Conservation (phyloP, 2,888 invertebrate genomes). For the Agonum fuliginosum region DNA sequence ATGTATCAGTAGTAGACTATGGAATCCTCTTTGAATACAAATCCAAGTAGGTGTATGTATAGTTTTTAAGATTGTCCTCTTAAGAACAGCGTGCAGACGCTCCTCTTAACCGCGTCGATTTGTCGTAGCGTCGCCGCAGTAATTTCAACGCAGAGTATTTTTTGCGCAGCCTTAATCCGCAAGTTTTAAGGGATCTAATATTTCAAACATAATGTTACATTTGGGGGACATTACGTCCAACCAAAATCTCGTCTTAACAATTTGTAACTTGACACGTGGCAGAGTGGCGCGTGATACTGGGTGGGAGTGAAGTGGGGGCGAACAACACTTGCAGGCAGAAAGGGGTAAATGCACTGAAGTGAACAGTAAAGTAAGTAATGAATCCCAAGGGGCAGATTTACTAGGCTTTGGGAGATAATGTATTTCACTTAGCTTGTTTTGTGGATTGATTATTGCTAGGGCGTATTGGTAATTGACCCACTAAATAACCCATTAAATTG, state of each 20-base stretch:
- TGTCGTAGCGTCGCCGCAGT: conserved; percentile 35
- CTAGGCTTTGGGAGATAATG: conserved; percentile 5
- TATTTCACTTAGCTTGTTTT: conserved; percentile 20
- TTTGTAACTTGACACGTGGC: conserved; percentile 56
- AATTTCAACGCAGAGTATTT: conserved; percentile 48
- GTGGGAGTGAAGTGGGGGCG: background rate
- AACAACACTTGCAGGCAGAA: background rate
- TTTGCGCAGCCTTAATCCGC: conserved; percentile 50
- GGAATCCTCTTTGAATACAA: too few relatives aligned
- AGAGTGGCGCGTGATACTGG: background rate
- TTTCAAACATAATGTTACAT: conserved; percentile 59
- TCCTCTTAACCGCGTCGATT: conserved; percentile 37
- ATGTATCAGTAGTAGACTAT: too few relatives aligned
- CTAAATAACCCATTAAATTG: background rate
- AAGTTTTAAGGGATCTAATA: conserved; percentile 56
- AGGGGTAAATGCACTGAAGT: conserved; percentile 11
- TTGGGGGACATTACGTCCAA: conserved; percentile 54
- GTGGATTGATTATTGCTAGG: conserved; percentile 30
- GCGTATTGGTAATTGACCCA: conserved; percentile 12
- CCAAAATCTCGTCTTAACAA: conserved; percentile 58
- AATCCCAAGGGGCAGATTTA: conserved; percentile 10
- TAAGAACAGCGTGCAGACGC: too few relatives aligned
- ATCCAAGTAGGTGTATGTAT: too few relatives aligned
- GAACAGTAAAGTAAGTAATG: conserved; percentile 26
- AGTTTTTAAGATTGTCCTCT: too few relatives aligned